These are phyloP conservation scores for Eucriotettix oculatus DNA, from an alignment of 2,888 invertebrate species.

Conservation along the genomic window DNA sequence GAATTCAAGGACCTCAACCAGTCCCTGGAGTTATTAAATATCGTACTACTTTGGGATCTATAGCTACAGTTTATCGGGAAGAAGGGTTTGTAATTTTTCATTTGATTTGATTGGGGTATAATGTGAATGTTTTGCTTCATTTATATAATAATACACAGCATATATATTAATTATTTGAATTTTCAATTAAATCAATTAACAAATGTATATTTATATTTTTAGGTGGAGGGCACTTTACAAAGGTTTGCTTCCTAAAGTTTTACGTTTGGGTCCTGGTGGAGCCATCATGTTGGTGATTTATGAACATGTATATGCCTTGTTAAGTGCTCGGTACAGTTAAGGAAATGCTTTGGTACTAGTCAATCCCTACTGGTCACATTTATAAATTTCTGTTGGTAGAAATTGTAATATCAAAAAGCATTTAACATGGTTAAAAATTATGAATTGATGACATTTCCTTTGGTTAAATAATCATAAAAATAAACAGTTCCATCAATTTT, in stretches of 20 bases:
- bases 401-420: too few species aligned
- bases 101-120: background rate
- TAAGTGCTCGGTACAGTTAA: too few species aligned
- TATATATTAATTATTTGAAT: background rate
- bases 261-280: slow-evolving; percentile 84
- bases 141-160: background rate
- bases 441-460: too few species aligned
- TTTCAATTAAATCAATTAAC: slow-evolving; percentile 6
- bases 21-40: slow-evolving; percentile 57
- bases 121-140: background rate
- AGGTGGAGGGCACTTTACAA: slow-evolving; percentile 79
- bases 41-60: slow-evolving; percentile 52
- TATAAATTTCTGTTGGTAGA: too few species aligned
- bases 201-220: slow-evolving; percentile 22
- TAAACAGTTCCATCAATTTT: too few species aligned
- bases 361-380: too few species aligned
- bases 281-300: slow-evolving; percentile 90
- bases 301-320: slow-evolving; percentile 32
- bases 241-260: slow-evolving; percentile 77
- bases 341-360: too few species aligned
- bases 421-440: too few species aligned
- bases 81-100: slow-evolving; percentile 54
- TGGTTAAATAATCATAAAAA: too few species aligned
- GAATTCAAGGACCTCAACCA: slow-evolving; percentile 87
- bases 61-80: slow-evolving; percentile 58